These are phyloP conservation scores for Eilema griseolum DNA, from an alignment of 2,888 invertebrate genomes.

Conservation along the genomic window DNA sequence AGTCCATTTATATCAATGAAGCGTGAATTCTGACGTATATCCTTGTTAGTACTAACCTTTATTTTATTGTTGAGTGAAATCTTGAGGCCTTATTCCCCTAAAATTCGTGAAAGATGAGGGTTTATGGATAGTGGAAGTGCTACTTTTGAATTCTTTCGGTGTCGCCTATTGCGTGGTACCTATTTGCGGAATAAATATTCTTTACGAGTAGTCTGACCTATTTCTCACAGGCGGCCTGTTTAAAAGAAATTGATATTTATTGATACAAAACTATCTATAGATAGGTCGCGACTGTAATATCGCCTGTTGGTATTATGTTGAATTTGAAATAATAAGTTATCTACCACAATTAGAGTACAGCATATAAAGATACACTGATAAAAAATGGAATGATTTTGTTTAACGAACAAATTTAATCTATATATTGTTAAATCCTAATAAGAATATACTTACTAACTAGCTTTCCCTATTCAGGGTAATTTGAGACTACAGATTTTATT, in stretches of 20 bases:
- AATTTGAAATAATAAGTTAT: background rate
- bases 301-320: background rate
- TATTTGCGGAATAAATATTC: conserved; percentile 21
- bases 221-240: conserved; percentile 19
- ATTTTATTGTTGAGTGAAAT: conserved; percentile 39
- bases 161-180: conserved; percentile 20
- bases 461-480: no score
- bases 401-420: background rate
- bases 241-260: conserved; percentile 21
- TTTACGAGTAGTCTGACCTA: conserved; percentile 30
- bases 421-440: no score
- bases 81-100: conserved; percentile 21
- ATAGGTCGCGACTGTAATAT: conserved; percentile 19
- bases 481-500: no score
- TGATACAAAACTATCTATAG: conserved; percentile 30
- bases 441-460: no score
- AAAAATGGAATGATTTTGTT: background rate
- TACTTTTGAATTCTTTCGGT: conserved; percentile 34
- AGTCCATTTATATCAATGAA: conserved; percentile 53
- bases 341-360: background rate
- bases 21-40: conserved; percentile 38
- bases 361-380: background rate
- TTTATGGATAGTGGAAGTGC: conserved; percentile 16
- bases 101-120: conserved; percentile 37
- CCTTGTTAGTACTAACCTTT: conserved; percentile 36